Evolutionary conservation across 2,888 invertebrate genomes (phyloP).

Genomic region (Lasioglossum malachurum): DNA sequence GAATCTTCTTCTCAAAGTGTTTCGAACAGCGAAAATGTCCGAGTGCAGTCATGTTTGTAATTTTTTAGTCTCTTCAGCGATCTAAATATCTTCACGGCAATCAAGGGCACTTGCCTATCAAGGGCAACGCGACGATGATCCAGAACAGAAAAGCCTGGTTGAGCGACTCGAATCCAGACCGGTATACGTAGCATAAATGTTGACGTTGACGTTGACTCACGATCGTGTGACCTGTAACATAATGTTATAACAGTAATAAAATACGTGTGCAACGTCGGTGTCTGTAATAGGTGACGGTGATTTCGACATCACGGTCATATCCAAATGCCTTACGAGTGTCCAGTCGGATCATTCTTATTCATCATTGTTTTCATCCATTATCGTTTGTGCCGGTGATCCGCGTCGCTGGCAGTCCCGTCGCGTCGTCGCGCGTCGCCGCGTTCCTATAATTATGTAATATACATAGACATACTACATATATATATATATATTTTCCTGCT

Average conservation of each 20-base stretch:
- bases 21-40: background rate
- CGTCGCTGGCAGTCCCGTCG: background rate
- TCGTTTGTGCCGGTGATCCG: background rate
- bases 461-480: background rate
- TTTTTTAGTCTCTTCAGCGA: background rate
- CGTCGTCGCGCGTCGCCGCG: background rate
- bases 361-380: slow-evolving; percentile 38
- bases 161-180: slow-evolving; percentile 5
- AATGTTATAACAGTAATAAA: slow-evolving; percentile 62
- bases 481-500: background rate
- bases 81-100: background rate
- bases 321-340: slow-evolving; percentile 27
- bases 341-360: slow-evolving; percentile 36
- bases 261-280: slow-evolving; percentile 38
- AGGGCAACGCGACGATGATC: slow-evolving; percentile 1
- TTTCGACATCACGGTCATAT: slow-evolving; percentile 45
- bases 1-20: no score
- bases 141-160: background rate
- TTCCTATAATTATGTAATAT: slow-evolving; percentile 37
- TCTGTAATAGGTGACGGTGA: slow-evolving; percentile 39
- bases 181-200: slow-evolving; percentile 28
- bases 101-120: no score
- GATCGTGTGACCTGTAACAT: slow-evolving; percentile 50
- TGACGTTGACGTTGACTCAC: slow-evolving; percentile 41
- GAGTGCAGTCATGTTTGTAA: no score